Evolutionary conservation across 2,797 vertebrate species (phyloP), one percentile per base, ranked within the genome.

Genomic region (Coccyzus lansbergi): DNA sequence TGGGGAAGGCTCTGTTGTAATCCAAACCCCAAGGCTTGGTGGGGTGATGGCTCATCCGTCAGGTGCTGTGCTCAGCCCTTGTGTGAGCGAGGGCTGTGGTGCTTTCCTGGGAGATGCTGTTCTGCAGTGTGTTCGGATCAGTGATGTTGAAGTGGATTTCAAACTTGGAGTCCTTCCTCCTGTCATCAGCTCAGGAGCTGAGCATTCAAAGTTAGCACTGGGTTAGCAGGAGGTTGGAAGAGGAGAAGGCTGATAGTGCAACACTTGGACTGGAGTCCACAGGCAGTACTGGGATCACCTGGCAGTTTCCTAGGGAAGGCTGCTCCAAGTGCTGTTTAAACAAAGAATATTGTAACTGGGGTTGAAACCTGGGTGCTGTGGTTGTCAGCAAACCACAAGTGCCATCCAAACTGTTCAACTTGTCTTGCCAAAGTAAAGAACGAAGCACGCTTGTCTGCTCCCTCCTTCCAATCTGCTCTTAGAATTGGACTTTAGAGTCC

Each of bases 61-160:
- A 29, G 25, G 21, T 6, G 59, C 83, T 33, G 65, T 1, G 8
- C 33, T 67, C 36, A 33, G 64, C 25, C 20, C 24, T 13, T 1
- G 29, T 3, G 1, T 7, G 6, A 34, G 60, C 7, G 13, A 24
- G 8, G 1, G 5, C 58, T 71, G 5, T 38, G 2, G 15, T 5
- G 60, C 58, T 56, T 58, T 18, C 36, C 76, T 9, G 42, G 25
- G 38, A 58, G 85, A 58, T 10, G 44, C 51, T 4, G 46, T 56
- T 51, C 12, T 7, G n/a, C 26, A 5, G 44, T 1, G 0, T 6
- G 36, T 68, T 55, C 0, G 0, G 20, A 5, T 11, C 20, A 1
- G 58, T 0, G 49, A 8, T 7, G 53, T 17, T 18, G 51, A 15
- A 48, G 20, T 1, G 20, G 68, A 4, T 4, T 0, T 42, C 20